These are phyloP conservation scores for Hippocampus zosterae DNA, from an alignment of 2,113 vertebrate genomes.

Conservation along the genomic window DNA sequence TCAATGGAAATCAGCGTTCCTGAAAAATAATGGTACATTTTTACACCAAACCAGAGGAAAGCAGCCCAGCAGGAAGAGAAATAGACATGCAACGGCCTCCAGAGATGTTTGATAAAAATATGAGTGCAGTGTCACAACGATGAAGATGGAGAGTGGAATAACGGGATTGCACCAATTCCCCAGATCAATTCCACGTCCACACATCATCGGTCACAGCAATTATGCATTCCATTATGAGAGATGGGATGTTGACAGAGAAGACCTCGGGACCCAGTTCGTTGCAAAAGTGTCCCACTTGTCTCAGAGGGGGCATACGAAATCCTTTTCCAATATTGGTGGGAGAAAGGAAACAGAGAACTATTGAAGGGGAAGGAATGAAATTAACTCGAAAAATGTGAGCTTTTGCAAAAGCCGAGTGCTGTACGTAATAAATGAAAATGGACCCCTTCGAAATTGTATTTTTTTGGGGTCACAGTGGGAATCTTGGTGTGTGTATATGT, in stretches of 20 bases:
- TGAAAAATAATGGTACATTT: neutral
- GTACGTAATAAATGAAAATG: neutral
- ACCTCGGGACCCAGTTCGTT: constrained; percentile 12
- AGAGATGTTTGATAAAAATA: constrained; percentile 14
- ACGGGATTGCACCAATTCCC: constrained; percentile 40
- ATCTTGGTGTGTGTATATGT: no score
- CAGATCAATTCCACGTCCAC: constrained; percentile 56
- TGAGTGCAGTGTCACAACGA: neutral
- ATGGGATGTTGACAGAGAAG: constrained; percentile 39
- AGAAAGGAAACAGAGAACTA: no score
- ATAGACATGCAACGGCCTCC: neutral
- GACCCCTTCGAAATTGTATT: neutral
- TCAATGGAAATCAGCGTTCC: no score
- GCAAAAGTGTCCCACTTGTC: neutral
- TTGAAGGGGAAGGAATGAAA: neutral
- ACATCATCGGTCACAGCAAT: constrained; percentile 63
- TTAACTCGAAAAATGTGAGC: neutral
- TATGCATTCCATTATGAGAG: constrained; percentile 45
- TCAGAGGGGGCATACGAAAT: neutral
- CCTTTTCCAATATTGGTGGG: neutral
- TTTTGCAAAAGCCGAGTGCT: neutral
- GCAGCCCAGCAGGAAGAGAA: neutral
- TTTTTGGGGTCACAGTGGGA: neutral
- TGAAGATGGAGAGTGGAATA: constrained; percentile 41
- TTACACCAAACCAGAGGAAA: neutral